These are phyloP conservation scores for Cephus pulcher DNA, from an alignment of 2,888 invertebrate species.

Conservation along the genomic window DNA sequence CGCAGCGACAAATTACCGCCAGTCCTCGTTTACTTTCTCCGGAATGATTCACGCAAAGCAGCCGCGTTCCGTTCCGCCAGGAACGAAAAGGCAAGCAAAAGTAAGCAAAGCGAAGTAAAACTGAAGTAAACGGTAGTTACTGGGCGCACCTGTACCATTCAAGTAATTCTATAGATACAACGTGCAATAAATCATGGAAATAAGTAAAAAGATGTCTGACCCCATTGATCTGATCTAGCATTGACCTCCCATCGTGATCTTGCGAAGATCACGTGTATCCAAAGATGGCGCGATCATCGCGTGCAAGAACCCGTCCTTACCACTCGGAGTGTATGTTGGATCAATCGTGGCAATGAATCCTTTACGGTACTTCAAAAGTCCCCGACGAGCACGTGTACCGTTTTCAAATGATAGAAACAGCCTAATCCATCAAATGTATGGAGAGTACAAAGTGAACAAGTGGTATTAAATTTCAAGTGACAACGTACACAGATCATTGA, in stretches of 20 bases:
- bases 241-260: not conserved
- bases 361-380: not conserved
- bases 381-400: not conserved
- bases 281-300: not conserved
- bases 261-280: not conserved
- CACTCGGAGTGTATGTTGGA: not conserved
- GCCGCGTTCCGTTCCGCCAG: conserved; percentile 11
- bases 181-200: not conserved
- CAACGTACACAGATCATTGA: not conserved
- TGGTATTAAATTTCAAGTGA: not conserved
- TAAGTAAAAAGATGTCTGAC: not conserved
- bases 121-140: not conserved
- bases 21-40: conserved; percentile 3
- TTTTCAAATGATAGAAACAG: not conserved
- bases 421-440: not conserved
- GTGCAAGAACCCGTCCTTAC: not conserved
- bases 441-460: not conserved
- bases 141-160: not conserved
- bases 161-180: not conserved
- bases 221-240: not conserved
- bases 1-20: not conserved
- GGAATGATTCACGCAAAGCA: not conserved
- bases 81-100: not conserved
- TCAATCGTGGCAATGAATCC: not conserved
- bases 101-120: not conserved